phyloP scores from a whole-genome alignment of 2,113 vertebrate species.

The Daubentonia madagascariensis region DNA sequence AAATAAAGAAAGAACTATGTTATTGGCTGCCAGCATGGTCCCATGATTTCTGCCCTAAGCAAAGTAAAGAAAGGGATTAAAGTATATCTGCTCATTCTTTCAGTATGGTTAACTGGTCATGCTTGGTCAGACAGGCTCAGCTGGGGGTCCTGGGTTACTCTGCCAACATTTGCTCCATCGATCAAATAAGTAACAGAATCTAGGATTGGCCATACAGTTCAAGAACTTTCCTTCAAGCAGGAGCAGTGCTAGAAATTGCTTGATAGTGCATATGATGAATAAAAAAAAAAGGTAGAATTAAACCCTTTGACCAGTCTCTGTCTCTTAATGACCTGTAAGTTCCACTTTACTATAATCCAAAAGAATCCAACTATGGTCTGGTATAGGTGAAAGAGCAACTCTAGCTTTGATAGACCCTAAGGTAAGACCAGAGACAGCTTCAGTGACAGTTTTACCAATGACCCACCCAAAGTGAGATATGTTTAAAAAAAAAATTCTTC shows the following conservation, averaged over 20 bases:
- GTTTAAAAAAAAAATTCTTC: background rate
- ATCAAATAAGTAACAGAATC: background rate
- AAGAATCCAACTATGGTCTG: background rate
- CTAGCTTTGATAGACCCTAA: background rate
- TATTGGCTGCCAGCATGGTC: background rate
- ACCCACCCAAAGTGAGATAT: background rate
- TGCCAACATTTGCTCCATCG: background rate
- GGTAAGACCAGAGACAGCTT: background rate
- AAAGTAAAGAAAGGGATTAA: background rate
- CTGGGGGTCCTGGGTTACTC: background rate
- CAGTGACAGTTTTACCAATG: background rate
- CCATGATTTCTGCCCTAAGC: background rate
- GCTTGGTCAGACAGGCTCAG: background rate
- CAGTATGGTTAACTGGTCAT: background rate
- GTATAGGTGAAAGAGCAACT: background rate
- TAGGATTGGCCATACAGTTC: no score
- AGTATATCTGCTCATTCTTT: background rate
- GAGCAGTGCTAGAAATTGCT: background rate
- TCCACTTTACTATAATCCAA: background rate
- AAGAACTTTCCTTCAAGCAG: background rate
- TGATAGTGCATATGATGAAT: background rate
- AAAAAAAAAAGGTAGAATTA: background rate
- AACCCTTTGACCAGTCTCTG: background rate
- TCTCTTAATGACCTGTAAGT: background rate
- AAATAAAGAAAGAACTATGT: background rate